Percentiles rank a stretch among this genome's conserved stretches.
These are phyloP conservation scores for Manis pentadactyla DNA, from an alignment of 2,797 vertebrate species.

Conservation along the genomic window DNA sequence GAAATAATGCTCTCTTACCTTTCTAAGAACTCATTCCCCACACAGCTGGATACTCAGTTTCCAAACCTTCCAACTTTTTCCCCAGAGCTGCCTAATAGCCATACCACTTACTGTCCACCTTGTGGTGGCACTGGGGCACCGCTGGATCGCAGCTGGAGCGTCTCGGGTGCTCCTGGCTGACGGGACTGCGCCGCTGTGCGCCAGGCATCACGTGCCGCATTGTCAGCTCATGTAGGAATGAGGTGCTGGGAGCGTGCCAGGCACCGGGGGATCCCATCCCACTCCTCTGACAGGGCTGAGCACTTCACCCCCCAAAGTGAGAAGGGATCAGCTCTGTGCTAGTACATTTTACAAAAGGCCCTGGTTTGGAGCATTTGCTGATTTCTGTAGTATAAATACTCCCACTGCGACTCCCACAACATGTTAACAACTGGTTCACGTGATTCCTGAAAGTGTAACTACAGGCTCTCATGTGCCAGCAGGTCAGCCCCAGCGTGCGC, in stretches of 20 bases:
- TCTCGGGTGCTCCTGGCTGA: neutral
- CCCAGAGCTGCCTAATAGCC: neutral
- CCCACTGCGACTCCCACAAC: neutral
- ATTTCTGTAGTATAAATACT: neutral
- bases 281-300: neutral
- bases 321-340: neutral
- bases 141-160: fast-evolving
- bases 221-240: neutral
- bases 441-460: neutral
- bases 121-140: neutral
- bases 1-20: neutral
- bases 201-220: fast-evolving
- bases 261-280: fast-evolving
- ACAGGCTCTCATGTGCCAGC: neutral
- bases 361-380: neutral
- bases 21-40: neutral
- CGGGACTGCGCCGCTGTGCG: neutral
- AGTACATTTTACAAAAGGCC: neutral
- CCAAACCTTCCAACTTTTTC: neutral
- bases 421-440: neutral
- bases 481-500: neutral
- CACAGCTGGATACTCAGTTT: neutral
- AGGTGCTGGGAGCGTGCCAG: neutral
- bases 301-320: too few relatives aligned
- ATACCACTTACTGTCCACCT: neutral